Evolutionary conservation across 92 coral and sea anemone species (phyloP).

Genomic region (Actinernus sp.): DNA sequence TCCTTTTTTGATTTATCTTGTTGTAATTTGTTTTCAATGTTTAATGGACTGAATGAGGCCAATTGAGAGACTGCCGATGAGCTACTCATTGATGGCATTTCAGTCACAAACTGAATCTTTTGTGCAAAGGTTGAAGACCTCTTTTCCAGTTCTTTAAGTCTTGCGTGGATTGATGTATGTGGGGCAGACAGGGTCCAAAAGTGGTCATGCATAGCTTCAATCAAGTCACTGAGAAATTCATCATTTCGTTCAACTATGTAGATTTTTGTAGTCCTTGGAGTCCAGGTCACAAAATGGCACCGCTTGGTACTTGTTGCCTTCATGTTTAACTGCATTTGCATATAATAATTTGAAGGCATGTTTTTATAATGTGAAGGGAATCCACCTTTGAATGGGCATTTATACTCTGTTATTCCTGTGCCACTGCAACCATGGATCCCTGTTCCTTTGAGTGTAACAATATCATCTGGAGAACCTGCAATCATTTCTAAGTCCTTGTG

Average conservation of each 20-base stretch:
- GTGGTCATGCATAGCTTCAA: background rate
- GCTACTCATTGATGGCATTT: constrained; percentile 2
- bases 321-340: background rate
- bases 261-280: constrained; percentile 24
- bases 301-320: background rate
- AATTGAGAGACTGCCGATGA: background rate
- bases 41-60: constrained; percentile 1
- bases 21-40: constrained; percentile 1
- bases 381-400: constrained; percentile 30
- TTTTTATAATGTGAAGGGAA: constrained; percentile 24
- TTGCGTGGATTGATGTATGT: constrained; percentile 2
- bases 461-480: constrained; percentile 26
- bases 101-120: background rate
- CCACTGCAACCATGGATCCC: background rate
- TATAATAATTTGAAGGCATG: background rate
- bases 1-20: background rate
- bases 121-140: background rate
- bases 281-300: constrained; percentile 12
- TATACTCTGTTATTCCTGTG: constrained; percentile 20
- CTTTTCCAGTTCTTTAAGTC: constrained; percentile 1
- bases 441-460: background rate
- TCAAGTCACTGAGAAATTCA: background rate
- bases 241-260: constrained; percentile 5
- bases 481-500: constrained; percentile 4
- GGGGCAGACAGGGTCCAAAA: constrained; percentile 2